Conservation (phyloP, 2,113 vertebrate species). For the Anolis sagrei region DNA sequence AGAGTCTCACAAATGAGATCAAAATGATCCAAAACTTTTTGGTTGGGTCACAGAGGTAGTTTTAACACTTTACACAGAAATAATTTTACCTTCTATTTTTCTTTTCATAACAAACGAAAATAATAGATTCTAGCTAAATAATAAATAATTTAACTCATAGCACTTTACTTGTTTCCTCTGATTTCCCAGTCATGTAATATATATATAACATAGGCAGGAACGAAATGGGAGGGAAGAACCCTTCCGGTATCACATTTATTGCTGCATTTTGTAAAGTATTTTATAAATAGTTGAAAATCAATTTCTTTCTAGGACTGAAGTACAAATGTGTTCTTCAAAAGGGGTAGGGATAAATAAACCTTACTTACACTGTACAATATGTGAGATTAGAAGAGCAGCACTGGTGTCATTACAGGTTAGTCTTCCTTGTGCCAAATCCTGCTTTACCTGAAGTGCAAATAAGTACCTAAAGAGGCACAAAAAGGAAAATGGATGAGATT, state of each 20-base stretch:
- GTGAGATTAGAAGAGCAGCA: constrained; percentile 92
- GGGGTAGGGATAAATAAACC: not conserved
- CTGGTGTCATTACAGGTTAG: constrained; percentile 94
- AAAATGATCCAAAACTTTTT: no score
- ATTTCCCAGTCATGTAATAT: no score
- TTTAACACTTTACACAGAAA: no score
- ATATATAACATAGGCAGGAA: not conserved
- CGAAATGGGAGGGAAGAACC: not conserved
- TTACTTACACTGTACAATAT: constrained; percentile 95
- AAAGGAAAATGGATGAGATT: not conserved
- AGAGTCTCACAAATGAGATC: no score
- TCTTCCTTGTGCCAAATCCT: constrained; percentile 89
- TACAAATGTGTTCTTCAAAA: constrained; percentile 15
- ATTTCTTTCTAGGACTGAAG: not conserved
- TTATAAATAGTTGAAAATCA: not conserved
- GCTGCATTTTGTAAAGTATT: not conserved
- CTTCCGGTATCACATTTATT: not conserved
- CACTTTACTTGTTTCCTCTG: not conserved
- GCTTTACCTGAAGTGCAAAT: constrained; percentile 96
- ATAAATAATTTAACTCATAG: not conserved
- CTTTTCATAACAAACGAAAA: no score
- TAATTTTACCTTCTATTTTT: no score
- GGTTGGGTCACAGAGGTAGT: no score
- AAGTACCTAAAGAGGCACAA: constrained; percentile 87
- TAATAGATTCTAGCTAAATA: no score